phyloP scores from a whole-genome alignment of 2,113 vertebrate species.

The Cyprinodon brontotheroides region DNA sequence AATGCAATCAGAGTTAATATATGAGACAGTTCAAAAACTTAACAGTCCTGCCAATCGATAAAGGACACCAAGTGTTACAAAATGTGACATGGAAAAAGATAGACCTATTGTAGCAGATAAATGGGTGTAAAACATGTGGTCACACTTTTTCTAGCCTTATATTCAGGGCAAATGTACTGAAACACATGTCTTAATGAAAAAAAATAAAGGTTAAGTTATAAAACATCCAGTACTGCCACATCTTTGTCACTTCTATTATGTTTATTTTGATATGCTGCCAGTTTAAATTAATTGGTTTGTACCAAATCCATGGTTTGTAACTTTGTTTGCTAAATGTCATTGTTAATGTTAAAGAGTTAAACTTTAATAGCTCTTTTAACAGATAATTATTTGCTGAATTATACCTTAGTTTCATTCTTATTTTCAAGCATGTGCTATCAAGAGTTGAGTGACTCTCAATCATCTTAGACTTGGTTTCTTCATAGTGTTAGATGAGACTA shows the following conservation, averaged over 20 bases:
- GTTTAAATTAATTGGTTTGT: neutral
- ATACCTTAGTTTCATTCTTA: neutral
- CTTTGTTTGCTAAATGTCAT: neutral
- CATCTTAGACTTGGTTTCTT: neutral
- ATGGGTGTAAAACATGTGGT: slow-evolving; percentile 1
- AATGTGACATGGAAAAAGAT: slow-evolving; percentile 48
- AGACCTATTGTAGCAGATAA: slow-evolving; percentile 21
- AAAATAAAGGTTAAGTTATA: neutral
- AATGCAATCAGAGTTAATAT: slow-evolving; percentile 52
- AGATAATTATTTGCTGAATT: too few relatives aligned
- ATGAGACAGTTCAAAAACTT: slow-evolving; percentile 46
- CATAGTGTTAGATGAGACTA: neutral
- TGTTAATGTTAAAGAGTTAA: neutral
- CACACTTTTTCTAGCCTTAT: neutral
- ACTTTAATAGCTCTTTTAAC: neutral
- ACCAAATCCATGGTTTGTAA: neutral
- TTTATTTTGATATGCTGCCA: neutral
- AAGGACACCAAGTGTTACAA: slow-evolving; percentile 57
- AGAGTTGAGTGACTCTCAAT: neutral
- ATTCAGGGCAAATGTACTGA: neutral
- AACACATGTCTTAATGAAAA: too few relatives aligned
- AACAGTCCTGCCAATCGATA: slow-evolving; percentile 46
- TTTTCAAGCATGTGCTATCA: neutral
- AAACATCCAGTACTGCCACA: neutral
- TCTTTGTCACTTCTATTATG: neutral